A percentile compares a stretch with the other conserved stretches of the same genome.
phyloP scores from a whole-genome alignment of 2,888 invertebrate genomes.

The Tiphia femorata region DNA sequence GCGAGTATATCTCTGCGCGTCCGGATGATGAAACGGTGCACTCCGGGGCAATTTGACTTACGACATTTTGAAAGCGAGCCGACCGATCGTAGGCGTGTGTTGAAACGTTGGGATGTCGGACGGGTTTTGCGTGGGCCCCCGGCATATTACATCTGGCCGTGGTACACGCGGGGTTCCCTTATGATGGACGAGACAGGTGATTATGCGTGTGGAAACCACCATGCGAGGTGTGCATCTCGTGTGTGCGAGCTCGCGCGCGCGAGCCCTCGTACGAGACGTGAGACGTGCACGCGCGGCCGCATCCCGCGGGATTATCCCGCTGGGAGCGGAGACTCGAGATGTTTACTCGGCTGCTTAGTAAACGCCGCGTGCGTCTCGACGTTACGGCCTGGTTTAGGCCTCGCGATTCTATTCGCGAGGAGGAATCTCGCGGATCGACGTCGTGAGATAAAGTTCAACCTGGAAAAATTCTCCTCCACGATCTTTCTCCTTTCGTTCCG shows the following conservation, averaged over 20 bases:
- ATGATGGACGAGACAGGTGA: conserved; percentile 68
- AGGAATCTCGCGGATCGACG: too few species aligned
- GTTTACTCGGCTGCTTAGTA: conserved; percentile 8
- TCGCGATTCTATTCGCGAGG: too few species aligned
- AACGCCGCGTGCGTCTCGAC: too few species aligned
- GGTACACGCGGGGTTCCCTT: conserved; percentile 52
- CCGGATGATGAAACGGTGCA: conserved; percentile 59
- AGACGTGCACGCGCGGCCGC: background rate
- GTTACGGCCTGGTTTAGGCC: too few species aligned
- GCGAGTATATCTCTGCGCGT: too few species aligned
- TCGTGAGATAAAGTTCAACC: too few species aligned
- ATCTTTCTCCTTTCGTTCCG: background rate
- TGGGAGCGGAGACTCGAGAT: background rate
- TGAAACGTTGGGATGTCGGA: conserved; percentile 66
- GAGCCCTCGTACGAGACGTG: background rate
- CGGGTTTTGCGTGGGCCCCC: conserved; percentile 64
- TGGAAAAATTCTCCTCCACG: too few species aligned
- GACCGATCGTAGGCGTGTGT: conserved; percentile 65
- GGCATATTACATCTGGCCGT: conserved; percentile 63
- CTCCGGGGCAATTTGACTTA: conserved; percentile 63
- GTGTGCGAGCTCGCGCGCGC: background rate
- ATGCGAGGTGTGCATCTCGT: conserved; percentile 31
- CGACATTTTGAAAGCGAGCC: conserved; percentile 64
- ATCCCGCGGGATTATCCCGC: conserved; percentile 7
- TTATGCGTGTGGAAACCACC: conserved; percentile 66